These are phyloP conservation scores for Girardinus metallicus DNA, from an alignment of 2,797 vertebrate species.

Conservation along the genomic window DNA sequence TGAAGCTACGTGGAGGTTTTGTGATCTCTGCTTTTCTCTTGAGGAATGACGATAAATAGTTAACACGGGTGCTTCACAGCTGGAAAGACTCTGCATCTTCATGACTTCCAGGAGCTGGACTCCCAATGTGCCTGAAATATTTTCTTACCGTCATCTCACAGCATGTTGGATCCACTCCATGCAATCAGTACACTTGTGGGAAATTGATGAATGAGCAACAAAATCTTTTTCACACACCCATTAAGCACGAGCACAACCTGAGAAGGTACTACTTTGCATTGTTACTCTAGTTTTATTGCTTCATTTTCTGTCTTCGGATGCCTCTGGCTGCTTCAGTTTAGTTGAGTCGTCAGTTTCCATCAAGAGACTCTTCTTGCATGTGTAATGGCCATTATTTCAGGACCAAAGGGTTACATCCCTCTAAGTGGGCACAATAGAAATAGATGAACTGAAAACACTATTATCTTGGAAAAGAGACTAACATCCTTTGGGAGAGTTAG, in stretches of 20 bases:
- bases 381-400: constrained; percentile 71
- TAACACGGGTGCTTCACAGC: constrained; percentile 4
- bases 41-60: constrained; percentile 14
- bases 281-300: constrained; percentile 38
- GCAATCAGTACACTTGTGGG: constrained; percentile 40
- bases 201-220: constrained; percentile 47
- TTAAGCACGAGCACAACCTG: constrained; percentile 34
- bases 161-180: constrained; percentile 29
- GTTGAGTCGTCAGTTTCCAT: constrained; percentile 68
- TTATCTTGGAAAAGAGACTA: constrained; percentile 71
- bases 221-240: constrained; percentile 29
- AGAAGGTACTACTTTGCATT: constrained; percentile 36
- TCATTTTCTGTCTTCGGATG: constrained; percentile 40
- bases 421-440: constrained; percentile 73
- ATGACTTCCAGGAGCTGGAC: constrained; percentile 34
- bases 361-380: constrained; percentile 59
- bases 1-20: no score
- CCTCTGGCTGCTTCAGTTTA: constrained; percentile 51
- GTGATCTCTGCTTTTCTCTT: background rate
- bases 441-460: constrained; percentile 77
- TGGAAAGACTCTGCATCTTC: constrained; percentile 20
- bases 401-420: constrained; percentile 63
- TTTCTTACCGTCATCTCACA: constrained; percentile 29
- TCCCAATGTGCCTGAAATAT: constrained; percentile 28
- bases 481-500: constrained; percentile 60